Evolutionary conservation across 2,113 vertebrate genomes (phyloP).

Genomic region (Indri indri): DNA sequence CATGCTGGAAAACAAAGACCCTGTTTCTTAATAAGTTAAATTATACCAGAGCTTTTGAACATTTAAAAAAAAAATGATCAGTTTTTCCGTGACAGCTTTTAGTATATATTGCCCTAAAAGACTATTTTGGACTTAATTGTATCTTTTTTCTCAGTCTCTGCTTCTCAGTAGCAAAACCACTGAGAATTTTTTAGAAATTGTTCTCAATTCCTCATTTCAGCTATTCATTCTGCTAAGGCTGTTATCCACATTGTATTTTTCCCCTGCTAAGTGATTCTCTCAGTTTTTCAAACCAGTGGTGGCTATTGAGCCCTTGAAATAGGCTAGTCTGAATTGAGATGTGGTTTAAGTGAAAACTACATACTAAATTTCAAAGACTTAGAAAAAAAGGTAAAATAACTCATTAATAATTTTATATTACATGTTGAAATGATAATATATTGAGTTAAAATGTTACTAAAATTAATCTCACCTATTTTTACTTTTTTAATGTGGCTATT

Average conservation of each 20-base stretch:
- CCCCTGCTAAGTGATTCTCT: background rate
- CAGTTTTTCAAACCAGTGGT: background rate
- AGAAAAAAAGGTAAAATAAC: background rate
- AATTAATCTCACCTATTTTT: background rate
- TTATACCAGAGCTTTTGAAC: background rate
- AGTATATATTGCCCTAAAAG: background rate
- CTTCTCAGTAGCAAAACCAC: background rate
- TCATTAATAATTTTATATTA: background rate
- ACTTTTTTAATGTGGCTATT: background rate
- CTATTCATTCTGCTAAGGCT: background rate
- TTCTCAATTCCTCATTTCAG: background rate
- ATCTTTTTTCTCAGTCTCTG: constrained; percentile 2
- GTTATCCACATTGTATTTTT: background rate
- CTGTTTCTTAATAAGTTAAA: background rate
- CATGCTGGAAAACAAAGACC: constrained; percentile 11
- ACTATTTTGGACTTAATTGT: background rate
- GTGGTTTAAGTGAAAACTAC: background rate
- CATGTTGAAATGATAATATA: background rate
- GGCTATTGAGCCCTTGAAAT: background rate
- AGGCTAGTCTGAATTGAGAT: background rate
- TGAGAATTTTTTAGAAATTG: constrained; percentile 22
- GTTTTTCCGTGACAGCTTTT: background rate
- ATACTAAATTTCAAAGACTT: background rate
- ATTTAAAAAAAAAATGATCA: background rate
- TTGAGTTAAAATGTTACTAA: background rate